Base-by-base conservation (phyloP, 2,113 vertebrate species). In the Pelvicachromis taeniatus region DNA sequence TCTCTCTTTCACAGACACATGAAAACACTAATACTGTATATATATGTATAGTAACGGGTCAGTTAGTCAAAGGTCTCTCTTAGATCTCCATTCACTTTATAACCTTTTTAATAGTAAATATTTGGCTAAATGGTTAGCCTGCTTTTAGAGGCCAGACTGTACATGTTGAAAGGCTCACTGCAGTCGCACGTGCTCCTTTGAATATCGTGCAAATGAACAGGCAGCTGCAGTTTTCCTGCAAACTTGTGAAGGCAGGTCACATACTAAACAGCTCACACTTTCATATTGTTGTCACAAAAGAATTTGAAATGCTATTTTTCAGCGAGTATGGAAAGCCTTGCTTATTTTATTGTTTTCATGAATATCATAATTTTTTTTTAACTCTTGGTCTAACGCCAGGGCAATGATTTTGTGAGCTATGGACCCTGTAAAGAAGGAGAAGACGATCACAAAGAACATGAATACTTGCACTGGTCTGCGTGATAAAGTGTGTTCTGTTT, bases 31-130 rank as follows among this genome's bases (percentile, higher is more conserved):
- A 91, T 90, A 85, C 81, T 82, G 92, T 88, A 89, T 75, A 75
- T 75, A 75, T 29, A 52, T 82, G 78, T 81, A 87, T 84, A 86
- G 87, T 75, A 83, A 90, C 10, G 19, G 70, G 70, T 75, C 87
- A 88, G 85, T 84, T 55, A 61, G 87, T 78, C 89, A 84, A 87
- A 90, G 82, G 70, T 83, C 84, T 87, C 12, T 33, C 90, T 90
- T 87, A 85, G 86, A 87, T 90, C 88, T 80, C 81, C 81, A 86
- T 91, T 70, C 55, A 89, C 75, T 93, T 91, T 90, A 84, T 93
- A 87, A 87, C 63, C 61, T 79, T 88, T 89, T 88, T 88, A 86
- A 92, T 85, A 11, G 92, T 93, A 92, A 95, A 95, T 95, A 94
- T 95, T 95, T 94, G 84, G 85, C 65, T 91, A 85, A 87, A 95